Conservation (phyloP, 2,113 vertebrate genomes). For the Cyrtonyx montezumae region DNA sequence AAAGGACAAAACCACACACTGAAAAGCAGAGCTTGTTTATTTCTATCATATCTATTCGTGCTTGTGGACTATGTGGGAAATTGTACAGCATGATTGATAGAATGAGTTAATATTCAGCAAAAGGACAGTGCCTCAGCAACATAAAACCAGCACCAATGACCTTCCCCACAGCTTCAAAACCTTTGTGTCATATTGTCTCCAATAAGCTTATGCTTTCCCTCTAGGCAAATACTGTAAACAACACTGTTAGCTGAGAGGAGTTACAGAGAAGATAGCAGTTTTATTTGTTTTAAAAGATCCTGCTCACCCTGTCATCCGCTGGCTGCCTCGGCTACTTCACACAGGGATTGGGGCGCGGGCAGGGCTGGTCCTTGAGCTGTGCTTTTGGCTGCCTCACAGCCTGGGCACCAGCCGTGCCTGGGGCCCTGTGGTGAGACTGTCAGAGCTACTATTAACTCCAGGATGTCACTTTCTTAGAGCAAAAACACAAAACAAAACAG, state of each 20-base stretch:
- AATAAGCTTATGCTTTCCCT: not conserved
- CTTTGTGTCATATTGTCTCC: not conserved
- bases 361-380: accelerated
- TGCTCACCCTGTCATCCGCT: not conserved
- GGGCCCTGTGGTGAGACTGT: not conserved
- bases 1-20: not conserved
- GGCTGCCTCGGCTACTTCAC: not conserved
- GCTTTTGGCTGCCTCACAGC: not conserved
- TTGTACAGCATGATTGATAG: not conserved
- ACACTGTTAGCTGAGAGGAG: not conserved
- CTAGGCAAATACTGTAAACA: not conserved
- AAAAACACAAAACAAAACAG: not conserved
- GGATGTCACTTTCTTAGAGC: not conserved
- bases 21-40: not conserved
- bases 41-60: not conserved
- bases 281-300: not conserved
- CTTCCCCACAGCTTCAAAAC: not conserved
- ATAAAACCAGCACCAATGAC: not conserved
- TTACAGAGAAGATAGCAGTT: not conserved
- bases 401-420: not conserved
- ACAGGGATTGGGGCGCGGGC: not conserved
- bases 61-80: not conserved
- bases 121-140: not conserved
- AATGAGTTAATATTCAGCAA: not conserved
- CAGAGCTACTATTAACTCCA: not conserved